Evolutionary conservation across 2,113 vertebrate genomes (phyloP), one percentile per base, ranked within the genome.

Genomic region (Rhabdornis inornatus): DNA sequence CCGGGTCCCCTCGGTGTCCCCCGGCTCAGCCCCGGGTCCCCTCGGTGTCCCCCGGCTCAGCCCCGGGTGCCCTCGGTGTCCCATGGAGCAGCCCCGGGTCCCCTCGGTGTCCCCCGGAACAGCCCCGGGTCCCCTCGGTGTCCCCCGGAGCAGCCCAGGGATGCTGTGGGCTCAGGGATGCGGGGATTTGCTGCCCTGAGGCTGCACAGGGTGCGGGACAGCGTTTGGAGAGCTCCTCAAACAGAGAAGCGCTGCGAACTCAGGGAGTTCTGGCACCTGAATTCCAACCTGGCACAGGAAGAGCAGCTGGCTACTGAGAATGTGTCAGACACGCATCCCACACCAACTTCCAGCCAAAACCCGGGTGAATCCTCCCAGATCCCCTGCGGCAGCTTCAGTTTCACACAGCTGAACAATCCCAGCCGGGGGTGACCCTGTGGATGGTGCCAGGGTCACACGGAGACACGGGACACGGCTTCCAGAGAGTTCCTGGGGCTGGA

Each of bases 301-400:
- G 70, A 87, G 31, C 0, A 0, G 57, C 27, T 19, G 53, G 40
- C n/a, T 40, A 52, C 49, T 63, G 47, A 18, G 47, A 56, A 83
- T 2, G 25, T 14, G 47, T 53, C 24, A 63, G 39, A 31, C 2
- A 1, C 45, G 7, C 23, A n/a, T 44, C 45, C 40, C 63, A 21
- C 52, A 37, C 4, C 59, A 21, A 2, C 11, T 37, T 33, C 68
- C 42, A 39, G 23, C 42, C 56, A 27, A 50, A 77, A 21, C 0
- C 0, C 2, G 12, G 8, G 2, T n/a, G 3, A 77, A 7, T 3
- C 45, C 13, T 66, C 24, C 66, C 24, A 30, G 49, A 37, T 27
- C 11, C 28, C 40, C 9, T 0, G 9, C 7, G 64, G 53, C 16
- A 77, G 5, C 25, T 53, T 31, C 49, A 8, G 61, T 24, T 71